Evolutionary conservation across 1,140 invertebrate species (phyloP).

Genomic region (Chymomyza costata): DNA sequence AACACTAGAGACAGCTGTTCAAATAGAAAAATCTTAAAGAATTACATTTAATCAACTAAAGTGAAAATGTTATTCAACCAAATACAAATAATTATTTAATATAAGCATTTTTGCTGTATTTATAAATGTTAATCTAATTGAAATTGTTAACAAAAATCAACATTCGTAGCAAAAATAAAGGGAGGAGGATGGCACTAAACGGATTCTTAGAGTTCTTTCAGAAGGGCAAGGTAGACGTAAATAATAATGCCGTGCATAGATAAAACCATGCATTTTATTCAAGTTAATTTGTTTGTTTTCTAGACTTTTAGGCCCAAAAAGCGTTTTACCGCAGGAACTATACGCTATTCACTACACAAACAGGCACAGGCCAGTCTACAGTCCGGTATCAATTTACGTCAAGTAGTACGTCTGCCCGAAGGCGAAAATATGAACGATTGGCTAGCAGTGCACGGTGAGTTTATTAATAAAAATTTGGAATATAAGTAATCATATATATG

Average conservation of each 20-base stretch:
- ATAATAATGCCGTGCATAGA: too few species aligned
- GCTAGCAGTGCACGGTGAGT: constrained; percentile 94
- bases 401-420: constrained; percentile 89
- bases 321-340: constrained; percentile 91
- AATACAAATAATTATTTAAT: too few species aligned
- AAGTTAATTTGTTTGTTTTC: constrained; percentile 34
- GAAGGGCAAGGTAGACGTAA: constrained; percentile 82
- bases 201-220: constrained; percentile 88
- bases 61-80: too few species aligned
- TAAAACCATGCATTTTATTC: not conserved
- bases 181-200: constrained; percentile 78
- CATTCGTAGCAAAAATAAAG: too few species aligned
- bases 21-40: too few species aligned
- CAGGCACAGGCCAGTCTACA: constrained; percentile 94
- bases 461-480: not conserved
- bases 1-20: too few species aligned
- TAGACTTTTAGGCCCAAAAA: constrained; percentile 95
- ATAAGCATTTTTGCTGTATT: too few species aligned
- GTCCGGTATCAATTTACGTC: constrained; percentile 93
- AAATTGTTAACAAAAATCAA: too few species aligned
- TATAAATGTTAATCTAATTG: too few species aligned
- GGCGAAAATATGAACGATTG: constrained; percentile 95
- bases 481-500: constrained; percentile 2
- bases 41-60: too few species aligned
- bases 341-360: constrained; percentile 94